Conservation (phyloP, 2,113 vertebrate species). For the Gila orcuttii region DNA sequence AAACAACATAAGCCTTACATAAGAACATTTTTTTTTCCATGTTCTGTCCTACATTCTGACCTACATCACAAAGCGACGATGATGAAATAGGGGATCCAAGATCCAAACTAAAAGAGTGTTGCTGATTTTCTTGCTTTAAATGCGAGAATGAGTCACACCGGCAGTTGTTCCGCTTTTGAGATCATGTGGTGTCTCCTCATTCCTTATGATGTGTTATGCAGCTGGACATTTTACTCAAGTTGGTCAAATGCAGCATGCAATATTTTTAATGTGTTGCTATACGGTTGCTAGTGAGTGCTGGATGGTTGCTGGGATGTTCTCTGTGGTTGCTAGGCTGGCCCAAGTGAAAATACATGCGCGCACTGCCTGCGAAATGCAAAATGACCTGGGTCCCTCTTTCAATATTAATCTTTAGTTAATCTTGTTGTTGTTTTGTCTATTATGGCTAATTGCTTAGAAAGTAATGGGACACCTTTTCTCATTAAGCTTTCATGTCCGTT, state of each 20-base stretch:
- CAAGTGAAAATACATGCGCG: neutral
- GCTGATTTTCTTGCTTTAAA: constrained; percentile 15
- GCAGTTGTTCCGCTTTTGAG: constrained; percentile 14
- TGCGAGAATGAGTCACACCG: constrained; percentile 2
- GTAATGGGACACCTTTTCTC: too few relatives aligned
- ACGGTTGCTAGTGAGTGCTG: neutral
- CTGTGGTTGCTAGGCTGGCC: neutral
- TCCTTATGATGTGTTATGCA: constrained; percentile 7
- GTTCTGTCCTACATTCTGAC: constrained; percentile 62
- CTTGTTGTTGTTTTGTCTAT: too few relatives aligned
- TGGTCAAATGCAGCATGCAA: neutral
- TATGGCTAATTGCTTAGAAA: too few relatives aligned
- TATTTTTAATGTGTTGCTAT: neutral
- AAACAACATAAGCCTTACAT: constrained; percentile 52
- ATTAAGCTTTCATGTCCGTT: too few relatives aligned
- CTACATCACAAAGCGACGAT: constrained; percentile 56
- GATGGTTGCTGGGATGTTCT: neutral
- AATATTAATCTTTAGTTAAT: neutral
- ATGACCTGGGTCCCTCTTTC: neutral
- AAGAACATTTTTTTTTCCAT: constrained; percentile 41
- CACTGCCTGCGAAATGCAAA: neutral
- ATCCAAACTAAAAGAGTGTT: constrained; percentile 13
- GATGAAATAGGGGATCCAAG: constrained; percentile 46
- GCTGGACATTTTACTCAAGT: constrained; percentile 10
- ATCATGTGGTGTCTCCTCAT: neutral